Percentiles rank a stretch among this genome's conserved stretches.
These are phyloP conservation scores for Steinernema khuongi DNA, from an alignment of 1,140 invertebrate genomes.

Conservation along the genomic window DNA sequence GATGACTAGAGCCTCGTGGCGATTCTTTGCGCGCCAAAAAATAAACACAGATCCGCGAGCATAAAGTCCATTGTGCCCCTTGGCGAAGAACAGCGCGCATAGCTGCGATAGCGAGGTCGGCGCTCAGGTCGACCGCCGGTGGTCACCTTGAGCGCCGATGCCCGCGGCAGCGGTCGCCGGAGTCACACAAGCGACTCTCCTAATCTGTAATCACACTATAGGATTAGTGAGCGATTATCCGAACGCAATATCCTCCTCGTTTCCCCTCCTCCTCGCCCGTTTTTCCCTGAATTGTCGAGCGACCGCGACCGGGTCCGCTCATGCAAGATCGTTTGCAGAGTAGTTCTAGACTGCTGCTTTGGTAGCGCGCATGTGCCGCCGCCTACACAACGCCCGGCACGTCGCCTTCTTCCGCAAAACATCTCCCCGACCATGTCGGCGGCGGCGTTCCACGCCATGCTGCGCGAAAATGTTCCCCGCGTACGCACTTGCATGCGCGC, in stretches of 20 bases:
- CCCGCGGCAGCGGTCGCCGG: neutral
- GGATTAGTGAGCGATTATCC: constrained; percentile 3
- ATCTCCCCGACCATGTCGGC: neutral
- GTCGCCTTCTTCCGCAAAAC: constrained; percentile 1
- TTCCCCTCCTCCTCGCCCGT: neutral
- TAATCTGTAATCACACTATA: neutral
- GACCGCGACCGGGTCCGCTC: neutral
- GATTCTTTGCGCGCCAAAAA: neutral
- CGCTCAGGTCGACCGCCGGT: too few relatives aligned
- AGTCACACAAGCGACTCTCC: neutral
- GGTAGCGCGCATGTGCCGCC: constrained; percentile 11
- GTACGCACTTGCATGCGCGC: neutral
- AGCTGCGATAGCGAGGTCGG: neutral
- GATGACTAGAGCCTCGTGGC: neutral
- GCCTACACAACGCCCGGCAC: neutral
- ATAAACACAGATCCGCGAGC: neutral
- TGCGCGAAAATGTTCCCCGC: too few relatives aligned
- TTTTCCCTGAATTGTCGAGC: neutral
- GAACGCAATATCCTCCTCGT: neutral
- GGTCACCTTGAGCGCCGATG: neutral
- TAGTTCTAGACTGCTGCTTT: constrained; percentile 5
- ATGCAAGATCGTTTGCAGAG: neutral
- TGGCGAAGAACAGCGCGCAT: neutral
- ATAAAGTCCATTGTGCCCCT: neutral
- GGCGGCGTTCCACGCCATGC: neutral